These are phyloP conservation scores for Lucilia cuprina DNA, from an alignment of 1,140 invertebrate species.

Conservation along the genomic window DNA sequence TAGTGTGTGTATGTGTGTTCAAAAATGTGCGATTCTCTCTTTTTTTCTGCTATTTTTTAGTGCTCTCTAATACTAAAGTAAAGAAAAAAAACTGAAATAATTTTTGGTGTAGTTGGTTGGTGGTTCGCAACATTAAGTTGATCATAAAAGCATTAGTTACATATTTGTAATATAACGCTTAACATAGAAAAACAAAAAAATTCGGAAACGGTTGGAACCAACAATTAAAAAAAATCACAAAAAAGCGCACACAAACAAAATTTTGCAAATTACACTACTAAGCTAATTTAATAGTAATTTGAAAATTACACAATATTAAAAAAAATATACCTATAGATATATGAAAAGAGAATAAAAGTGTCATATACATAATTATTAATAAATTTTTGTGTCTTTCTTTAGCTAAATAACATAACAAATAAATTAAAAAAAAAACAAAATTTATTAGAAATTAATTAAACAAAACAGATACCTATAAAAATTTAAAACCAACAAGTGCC, in stretches of 20 bases:
- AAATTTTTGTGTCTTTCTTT: neutral
- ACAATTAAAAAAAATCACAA: neutral
- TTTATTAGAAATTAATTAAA: neutral
- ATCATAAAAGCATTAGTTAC: slow-evolving; percentile 34
- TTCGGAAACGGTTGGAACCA: slow-evolving; percentile 23
- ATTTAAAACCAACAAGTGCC: slow-evolving; percentile 9
- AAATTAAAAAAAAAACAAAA: neutral
- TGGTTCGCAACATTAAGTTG: slow-evolving; percentile 34
- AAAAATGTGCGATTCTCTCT: neutral
- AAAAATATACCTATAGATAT: neutral
- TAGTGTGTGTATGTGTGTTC: neutral
- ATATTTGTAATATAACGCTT: slow-evolving; percentile 34
- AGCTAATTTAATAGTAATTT: neutral
- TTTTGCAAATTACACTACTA: neutral
- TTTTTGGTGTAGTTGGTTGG: slow-evolving; percentile 25
- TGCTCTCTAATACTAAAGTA: neutral
- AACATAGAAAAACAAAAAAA: slow-evolving; percentile 27
- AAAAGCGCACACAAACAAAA: neutral
- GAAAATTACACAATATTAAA: neutral
- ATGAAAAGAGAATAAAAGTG: slow-evolving; percentile 7
- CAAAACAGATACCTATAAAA: neutral
- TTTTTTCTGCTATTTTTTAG: neutral
- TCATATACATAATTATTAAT: neutral
- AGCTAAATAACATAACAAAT: neutral
- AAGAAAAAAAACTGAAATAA: neutral